These are phyloP conservation scores for Ceratitis capitata DNA, from an alignment of 1,140 invertebrate species.

Conservation along the genomic window DNA sequence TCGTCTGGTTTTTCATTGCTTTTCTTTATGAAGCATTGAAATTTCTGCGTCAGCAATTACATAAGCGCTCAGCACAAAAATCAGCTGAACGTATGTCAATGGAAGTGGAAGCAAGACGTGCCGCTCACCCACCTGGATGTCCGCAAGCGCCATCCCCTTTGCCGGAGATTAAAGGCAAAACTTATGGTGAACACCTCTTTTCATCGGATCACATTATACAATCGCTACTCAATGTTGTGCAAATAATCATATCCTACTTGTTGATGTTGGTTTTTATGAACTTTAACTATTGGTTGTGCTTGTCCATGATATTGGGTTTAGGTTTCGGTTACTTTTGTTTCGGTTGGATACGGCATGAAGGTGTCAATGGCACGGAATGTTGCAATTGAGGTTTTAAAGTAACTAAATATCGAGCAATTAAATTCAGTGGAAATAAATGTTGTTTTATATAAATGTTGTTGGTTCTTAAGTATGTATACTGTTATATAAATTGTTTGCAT, in stretches of 20 bases:
- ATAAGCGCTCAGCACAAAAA: slow-evolving; percentile 48
- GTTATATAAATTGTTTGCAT: too few species aligned
- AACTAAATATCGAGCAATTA: too few species aligned
- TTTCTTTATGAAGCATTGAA: slow-evolving; percentile 60
- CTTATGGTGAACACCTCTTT: slow-evolving; percentile 52
- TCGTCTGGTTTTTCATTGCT: slow-evolving; percentile 53
- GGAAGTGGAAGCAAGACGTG: slow-evolving; percentile 44
- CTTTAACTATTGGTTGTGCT: slow-evolving; percentile 93
- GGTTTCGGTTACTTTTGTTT: slow-evolving; percentile 92
- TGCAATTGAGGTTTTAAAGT: slow-evolving; percentile 84
- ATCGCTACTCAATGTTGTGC: slow-evolving; percentile 87
- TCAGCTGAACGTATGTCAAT: slow-evolving; percentile 48
- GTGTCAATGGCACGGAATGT: slow-evolving; percentile 86
- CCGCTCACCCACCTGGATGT: slow-evolving; percentile 1
- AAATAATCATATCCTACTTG: slow-evolving; percentile 89
- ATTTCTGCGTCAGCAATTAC: slow-evolving; percentile 53
- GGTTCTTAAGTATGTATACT: too few species aligned
- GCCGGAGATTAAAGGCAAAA: slow-evolving; percentile 48
- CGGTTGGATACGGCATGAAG: slow-evolving; percentile 74
- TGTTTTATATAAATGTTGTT: not conserved
- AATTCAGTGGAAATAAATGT: not conserved
- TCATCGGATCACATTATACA: slow-evolving; percentile 76
- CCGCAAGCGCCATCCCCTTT: slow-evolving; percentile 48
- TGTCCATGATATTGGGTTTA: slow-evolving; percentile 87
- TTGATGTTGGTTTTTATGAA: slow-evolving; percentile 99